Evolutionary conservation across 1,140 invertebrate genomes (phyloP).

Genomic region (Ceratosolen solmsi): DNA sequence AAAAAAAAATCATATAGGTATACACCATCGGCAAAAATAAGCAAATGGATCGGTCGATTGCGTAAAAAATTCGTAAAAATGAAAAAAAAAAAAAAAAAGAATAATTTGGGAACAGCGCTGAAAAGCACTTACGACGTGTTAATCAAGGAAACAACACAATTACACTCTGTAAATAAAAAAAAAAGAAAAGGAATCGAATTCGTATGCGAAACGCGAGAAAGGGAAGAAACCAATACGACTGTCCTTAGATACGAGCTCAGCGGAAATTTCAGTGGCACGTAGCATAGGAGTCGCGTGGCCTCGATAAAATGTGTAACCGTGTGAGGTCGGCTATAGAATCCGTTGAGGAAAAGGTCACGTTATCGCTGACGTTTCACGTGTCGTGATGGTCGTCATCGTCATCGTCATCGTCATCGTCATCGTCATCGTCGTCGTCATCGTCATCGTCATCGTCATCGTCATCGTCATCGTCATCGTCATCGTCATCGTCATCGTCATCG

Average conservation of each 20-base stretch:
- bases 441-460: no score
- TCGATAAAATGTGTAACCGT: slow-evolving; percentile 1
- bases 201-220: background rate
- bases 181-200: background rate
- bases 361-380: slow-evolving; percentile 25
- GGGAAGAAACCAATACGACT: slow-evolving; percentile 15
- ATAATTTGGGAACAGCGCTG: background rate
- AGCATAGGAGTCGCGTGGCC: slow-evolving; percentile 17
- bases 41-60: background rate
- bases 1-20: background rate
- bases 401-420: background rate
- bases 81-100: no score
- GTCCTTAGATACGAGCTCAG: slow-evolving; percentile 16
- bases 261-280: slow-evolving; percentile 17
- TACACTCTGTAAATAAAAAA: background rate
- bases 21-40: background rate
- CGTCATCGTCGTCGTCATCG: background rate
- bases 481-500: no score
- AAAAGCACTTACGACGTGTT: background rate
- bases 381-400: background rate
- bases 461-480: no score
- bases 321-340: background rate
- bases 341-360: background rate
- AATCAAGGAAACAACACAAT: background rate
- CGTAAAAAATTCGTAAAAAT: background rate